Evolutionary conservation across 2,797 vertebrate genomes (phyloP).

Genomic region (Chiloscyllium punctatum): DNA sequence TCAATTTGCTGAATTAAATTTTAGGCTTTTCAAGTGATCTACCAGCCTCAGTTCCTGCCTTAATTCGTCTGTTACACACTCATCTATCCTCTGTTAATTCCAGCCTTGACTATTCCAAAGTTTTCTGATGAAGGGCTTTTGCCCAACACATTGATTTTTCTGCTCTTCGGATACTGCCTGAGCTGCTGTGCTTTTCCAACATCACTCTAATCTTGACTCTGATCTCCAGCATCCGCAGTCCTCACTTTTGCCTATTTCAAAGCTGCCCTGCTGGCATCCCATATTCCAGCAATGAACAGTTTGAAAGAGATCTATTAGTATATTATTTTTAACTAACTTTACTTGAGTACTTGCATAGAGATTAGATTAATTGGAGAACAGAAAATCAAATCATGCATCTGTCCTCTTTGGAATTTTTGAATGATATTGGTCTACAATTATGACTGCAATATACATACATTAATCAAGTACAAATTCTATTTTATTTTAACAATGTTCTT

Average conservation of each 20-base stretch:
- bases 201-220: no score
- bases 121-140: neutral
- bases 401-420: neutral
- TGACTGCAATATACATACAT: neutral
- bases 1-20: neutral
- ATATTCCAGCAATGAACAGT: neutral
- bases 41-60: neutral
- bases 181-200: no score
- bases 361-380: neutral
- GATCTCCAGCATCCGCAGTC: no score
- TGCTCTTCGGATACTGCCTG: no score
- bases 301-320: neutral
- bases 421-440: neutral
- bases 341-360: neutral
- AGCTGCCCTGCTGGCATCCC: neutral
- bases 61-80: neutral
- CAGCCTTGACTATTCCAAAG: no score
- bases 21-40: neutral
- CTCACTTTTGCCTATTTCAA: no score
- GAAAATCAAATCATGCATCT: neutral
- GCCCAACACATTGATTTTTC: no score
- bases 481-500: neutral
- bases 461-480: no score
- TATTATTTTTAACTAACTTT: neutral
- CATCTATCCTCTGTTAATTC: neutral